phyloP scores from a whole-genome alignment of 2,888 invertebrate species.

The Hypomecis atomaria region DNA sequence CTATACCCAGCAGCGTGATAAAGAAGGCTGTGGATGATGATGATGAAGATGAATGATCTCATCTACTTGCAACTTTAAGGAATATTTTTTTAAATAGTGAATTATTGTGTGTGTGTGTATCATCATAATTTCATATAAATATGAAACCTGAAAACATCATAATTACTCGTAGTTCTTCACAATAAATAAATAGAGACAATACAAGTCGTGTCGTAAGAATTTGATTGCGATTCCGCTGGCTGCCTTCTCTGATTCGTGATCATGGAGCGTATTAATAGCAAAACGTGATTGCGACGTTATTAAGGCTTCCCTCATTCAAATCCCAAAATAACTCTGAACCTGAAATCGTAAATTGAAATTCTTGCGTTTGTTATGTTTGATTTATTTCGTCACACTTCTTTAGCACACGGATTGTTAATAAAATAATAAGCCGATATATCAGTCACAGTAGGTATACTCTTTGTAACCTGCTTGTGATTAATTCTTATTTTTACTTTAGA shows the following conservation, averaged over 20 bases:
- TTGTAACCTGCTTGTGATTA: too few relatives aligned
- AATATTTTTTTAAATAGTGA: too few relatives aligned
- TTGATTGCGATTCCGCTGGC: not conserved
- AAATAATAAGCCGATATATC: too few relatives aligned
- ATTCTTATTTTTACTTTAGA: too few relatives aligned
- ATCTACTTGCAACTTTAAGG: too few relatives aligned
- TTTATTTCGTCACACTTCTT: not conserved
- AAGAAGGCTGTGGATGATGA: too few relatives aligned
- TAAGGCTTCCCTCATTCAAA: conserved; percentile 17
- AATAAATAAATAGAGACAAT: not conserved
- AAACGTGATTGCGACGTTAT: conserved; percentile 15
- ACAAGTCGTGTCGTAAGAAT: not conserved
- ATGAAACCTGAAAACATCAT: too few relatives aligned
- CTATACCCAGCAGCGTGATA: too few relatives aligned
- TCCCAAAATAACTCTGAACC: conserved; percentile 6
- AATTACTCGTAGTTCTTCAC: not conserved
- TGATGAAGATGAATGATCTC: too few relatives aligned
- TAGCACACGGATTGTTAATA: not conserved
- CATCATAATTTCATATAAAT: too few relatives aligned
- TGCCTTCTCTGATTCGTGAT: conserved; percentile 4
- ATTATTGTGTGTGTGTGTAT: too few relatives aligned
- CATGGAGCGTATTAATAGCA: conserved; percentile 9
- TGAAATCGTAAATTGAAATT: conserved; percentile 1
- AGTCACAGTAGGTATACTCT: too few relatives aligned
- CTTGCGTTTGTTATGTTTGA: not conserved